These are phyloP conservation scores for Aptenodytes forsteri DNA, from an alignment of 2,113 vertebrate genomes.

Conservation along the genomic window DNA sequence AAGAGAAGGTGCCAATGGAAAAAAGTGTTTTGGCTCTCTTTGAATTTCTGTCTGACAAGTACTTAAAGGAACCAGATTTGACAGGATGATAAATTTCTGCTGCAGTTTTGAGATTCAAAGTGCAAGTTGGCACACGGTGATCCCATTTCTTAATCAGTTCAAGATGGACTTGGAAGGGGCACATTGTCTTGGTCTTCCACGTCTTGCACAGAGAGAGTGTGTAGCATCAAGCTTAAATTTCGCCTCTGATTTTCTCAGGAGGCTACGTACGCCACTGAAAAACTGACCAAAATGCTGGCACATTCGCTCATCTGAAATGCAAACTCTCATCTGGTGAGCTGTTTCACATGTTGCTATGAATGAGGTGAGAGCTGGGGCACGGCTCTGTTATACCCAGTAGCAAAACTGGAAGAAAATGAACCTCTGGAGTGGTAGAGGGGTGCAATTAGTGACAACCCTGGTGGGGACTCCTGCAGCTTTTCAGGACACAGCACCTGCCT, in stretches of 20 bases:
- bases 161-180: constrained; percentile 13
- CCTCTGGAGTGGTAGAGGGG: not conserved
- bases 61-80: constrained; percentile 8
- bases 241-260: not conserved
- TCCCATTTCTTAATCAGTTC: constrained; percentile 19
- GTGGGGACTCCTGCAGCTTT: not conserved
- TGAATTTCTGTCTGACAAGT: not conserved
- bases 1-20: not conserved
- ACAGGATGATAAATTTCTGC: constrained; percentile 45
- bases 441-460: not conserved
- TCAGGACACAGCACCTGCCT: accelerated
- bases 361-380: not conserved
- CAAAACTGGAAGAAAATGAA: not conserved
- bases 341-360: not conserved
- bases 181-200: not conserved
- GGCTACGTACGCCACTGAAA: not conserved
- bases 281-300: not conserved
- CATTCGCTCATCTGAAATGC: not conserved
- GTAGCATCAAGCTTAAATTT: not conserved
- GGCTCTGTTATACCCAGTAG: not conserved
- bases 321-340: not conserved
- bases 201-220: not conserved
- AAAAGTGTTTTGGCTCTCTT: not conserved
- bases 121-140: not conserved
- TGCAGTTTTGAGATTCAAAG: constrained; percentile 27